These are phyloP conservation scores for Cichladusa arquata DNA, from an alignment of 2,113 vertebrate species.

Conservation along the genomic window DNA sequence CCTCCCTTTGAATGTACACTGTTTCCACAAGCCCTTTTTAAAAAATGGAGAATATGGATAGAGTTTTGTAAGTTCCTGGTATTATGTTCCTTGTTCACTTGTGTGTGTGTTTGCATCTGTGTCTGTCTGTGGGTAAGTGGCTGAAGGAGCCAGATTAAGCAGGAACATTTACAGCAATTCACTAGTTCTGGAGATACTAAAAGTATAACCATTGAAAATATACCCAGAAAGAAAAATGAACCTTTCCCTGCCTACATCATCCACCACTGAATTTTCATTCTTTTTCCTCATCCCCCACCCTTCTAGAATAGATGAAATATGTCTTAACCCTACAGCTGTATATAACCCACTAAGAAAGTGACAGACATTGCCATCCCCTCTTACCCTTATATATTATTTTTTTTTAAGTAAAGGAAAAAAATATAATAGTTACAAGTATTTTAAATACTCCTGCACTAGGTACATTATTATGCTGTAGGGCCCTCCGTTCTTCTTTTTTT, in stretches of 20 bases:
- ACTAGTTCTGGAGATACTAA: background rate
- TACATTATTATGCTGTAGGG: background rate
- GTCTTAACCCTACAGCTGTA: background rate
- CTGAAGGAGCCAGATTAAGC: background rate
- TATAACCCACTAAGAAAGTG: background rate
- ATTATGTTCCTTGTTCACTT: fast-evolving
- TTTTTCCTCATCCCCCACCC: background rate
- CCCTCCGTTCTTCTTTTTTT: background rate
- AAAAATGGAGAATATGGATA: background rate
- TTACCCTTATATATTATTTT: background rate
- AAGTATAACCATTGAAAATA: background rate
- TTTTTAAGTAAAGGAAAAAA: background rate
- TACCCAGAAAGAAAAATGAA: background rate
- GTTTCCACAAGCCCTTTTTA: background rate
- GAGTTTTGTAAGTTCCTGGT: background rate
- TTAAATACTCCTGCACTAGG: background rate
- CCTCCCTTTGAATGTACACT: background rate
- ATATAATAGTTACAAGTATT: background rate
- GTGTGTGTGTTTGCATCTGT: background rate
- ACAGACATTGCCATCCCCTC: background rate
- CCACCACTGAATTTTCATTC: background rate
- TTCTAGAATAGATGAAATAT: background rate
- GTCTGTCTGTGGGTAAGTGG: fast-evolving
- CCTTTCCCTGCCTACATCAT: background rate
- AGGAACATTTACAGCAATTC: background rate